Base-by-base conservation (phyloP, 2,797 vertebrate genomes). In the Clangula hyemalis region DNA sequence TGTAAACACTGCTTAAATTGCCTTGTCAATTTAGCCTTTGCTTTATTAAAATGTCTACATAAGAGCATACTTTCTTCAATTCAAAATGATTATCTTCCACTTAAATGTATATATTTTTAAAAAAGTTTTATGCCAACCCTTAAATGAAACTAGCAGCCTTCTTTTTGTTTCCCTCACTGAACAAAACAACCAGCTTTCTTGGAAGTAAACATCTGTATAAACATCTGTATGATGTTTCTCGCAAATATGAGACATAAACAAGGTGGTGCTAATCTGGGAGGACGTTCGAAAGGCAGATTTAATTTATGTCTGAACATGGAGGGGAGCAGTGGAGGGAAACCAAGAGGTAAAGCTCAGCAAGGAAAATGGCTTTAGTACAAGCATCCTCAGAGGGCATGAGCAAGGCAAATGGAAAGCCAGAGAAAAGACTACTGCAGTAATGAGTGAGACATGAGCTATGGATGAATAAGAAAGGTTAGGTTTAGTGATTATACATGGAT, bases 401-500 rank as follows among this genome's bases (percentile, higher is more conserved):
- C n/a, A 39, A 41, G 61, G n/a, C n/a, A 85, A 60, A 88, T 38
- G 6, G 16, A 76, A 81, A 72, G 4, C 6, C 0, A n/a, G 32
- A 79, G 27, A 38, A 75, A 77, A 69, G 27, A 12, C 4, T 10
- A 8, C 3, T 39, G 32, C 0, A 0, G 8, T 16, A 6, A 6
- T 32, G 41, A 32, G 7, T 36, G 53, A 85, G 24, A n/a, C 17
- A 7, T 11, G 21, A 38, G 7, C 43, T 36, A 56, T 3, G 12
- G 22, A 22, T 68, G 65, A 83, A 34, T 1, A 19, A 51, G 41
- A 64, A 58, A 82, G 64, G 34, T 22, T 87, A 60, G 21, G 16
- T 15, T 62, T 68, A 49, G 34, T 60, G 57, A 17, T 1, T 2
- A 34, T 4, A 24, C 0, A 0, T 5, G 18, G 24, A 1, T 1